Percentiles rank a stretch among this genome's conserved stretches.
These are phyloP conservation scores for Cepaea hortensis DNA, from an alignment of 2,888 invertebrate genomes.

Conservation along the genomic window DNA sequence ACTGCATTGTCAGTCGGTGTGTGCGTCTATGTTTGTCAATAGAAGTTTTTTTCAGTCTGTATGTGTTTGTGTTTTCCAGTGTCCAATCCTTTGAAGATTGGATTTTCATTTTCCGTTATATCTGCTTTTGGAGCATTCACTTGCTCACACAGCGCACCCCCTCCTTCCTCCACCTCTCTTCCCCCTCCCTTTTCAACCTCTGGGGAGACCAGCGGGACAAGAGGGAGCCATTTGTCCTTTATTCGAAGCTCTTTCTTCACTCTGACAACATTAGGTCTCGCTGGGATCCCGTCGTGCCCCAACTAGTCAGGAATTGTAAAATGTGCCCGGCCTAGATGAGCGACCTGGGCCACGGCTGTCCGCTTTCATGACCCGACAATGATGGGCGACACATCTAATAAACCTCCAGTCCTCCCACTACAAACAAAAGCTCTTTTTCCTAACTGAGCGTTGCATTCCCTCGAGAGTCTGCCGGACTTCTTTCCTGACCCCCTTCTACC, in stretches of 20 bases:
- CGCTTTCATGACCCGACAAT: conserved; percentile 42
- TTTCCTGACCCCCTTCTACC: background rate
- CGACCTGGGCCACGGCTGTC: background rate
- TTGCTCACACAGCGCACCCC: background rate
- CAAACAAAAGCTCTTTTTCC: conserved; percentile 53
- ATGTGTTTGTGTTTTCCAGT: too few species aligned
- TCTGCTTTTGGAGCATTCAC: background rate
- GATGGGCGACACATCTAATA: conserved; percentile 49
- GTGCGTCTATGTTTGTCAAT: too few species aligned
- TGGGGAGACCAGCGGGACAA: conserved; percentile 25
- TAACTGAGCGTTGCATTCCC: conserved; percentile 43
- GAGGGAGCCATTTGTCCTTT: conserved; percentile 44
- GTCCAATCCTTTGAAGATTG: too few species aligned
- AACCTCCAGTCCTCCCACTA: conserved; percentile 51
- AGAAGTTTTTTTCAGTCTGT: too few species aligned
- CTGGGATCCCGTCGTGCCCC: conserved; percentile 36
- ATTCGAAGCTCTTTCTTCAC: conserved; percentile 25
- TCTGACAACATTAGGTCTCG: conserved; percentile 45
- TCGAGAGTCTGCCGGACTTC: background rate
- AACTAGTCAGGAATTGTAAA: conserved; percentile 17
- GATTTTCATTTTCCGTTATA: too few species aligned
- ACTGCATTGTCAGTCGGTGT: too few species aligned
- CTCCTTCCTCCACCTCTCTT: background rate
- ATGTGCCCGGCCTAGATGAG: conserved; percentile 20
- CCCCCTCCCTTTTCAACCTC: background rate